Percentiles rank a stretch among this genome's conserved stretches.
Conservation (phyloP, 2,888 invertebrate genomes). For the Pristionchus arcanus region DNA sequence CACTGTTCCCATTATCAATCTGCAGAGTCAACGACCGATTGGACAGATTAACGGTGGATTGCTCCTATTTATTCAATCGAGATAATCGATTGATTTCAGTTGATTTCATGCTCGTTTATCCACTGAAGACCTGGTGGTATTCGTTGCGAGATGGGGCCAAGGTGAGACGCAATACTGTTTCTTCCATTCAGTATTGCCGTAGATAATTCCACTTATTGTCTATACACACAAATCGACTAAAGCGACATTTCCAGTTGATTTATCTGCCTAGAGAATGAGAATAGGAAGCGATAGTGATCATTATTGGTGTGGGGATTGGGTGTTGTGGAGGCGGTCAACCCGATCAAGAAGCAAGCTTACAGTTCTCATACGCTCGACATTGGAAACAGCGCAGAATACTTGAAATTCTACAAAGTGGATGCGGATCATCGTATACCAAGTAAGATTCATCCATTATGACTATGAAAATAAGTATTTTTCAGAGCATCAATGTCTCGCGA, state of each 20-base stretch:
- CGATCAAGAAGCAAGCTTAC: too few species aligned
- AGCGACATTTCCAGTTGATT: too few species aligned
- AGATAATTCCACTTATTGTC: too few species aligned
- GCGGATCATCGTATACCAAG: conserved; percentile 88
- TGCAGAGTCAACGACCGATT: conserved; percentile 63
- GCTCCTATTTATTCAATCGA: neutral
- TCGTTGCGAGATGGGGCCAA: neutral
- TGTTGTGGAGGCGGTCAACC: too few species aligned
- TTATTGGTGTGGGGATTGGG: too few species aligned
- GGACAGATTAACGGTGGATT: conserved; percentile 66
- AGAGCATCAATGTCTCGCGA: conserved; percentile 86
- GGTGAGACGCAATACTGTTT: too few species aligned
- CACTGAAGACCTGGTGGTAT: conserved; percentile 28
- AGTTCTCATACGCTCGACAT: conserved; percentile 59
- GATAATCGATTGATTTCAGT: conserved; percentile 58
- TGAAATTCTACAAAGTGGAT: conserved; percentile 96
- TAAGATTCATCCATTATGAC: conserved; percentile 38
- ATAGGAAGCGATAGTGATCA: too few species aligned
- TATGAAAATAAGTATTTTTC: neutral
- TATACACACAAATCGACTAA: too few species aligned
- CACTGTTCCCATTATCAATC: conserved; percentile 63
- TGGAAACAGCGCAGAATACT: conserved; percentile 80
- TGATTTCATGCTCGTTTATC: conserved; percentile 67
- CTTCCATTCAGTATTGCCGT: too few species aligned
- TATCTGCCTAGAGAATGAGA: too few species aligned